A percentile compares a stretch with the other conserved stretches of the same genome.
These are phyloP conservation scores for Balearica regulorum DNA, from an alignment of 2,797 vertebrate species.

Conservation along the genomic window DNA sequence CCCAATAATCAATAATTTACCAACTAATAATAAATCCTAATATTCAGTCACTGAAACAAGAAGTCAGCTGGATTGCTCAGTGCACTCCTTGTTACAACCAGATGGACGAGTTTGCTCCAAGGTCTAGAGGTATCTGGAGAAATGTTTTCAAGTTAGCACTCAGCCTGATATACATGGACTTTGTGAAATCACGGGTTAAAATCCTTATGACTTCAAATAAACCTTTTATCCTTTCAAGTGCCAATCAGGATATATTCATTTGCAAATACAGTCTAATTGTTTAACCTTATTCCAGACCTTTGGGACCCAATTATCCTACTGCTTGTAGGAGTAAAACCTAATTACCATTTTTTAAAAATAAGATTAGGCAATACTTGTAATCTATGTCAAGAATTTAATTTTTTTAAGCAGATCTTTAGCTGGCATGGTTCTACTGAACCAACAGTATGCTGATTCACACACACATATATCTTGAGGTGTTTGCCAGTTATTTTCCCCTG, in stretches of 20 bases:
- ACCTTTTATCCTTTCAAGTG: slow-evolving; percentile 44
- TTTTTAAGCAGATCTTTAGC: slow-evolving; percentile 4
- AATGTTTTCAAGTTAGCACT: neutral
- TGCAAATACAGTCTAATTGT: slow-evolving; percentile 37
- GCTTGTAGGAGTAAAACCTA: slow-evolving; percentile 26
- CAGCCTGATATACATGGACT: neutral
- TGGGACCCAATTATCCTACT: slow-evolving; percentile 44
- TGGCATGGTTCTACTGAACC: neutral
- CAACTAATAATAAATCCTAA: slow-evolving; percentile 32
- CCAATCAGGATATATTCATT: slow-evolving; percentile 19
- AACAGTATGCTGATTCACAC: neutral
- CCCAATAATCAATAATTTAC: slow-evolving; percentile 30
- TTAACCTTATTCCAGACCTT: slow-evolving; percentile 47
- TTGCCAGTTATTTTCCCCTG: neutral
- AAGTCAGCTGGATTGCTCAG: neutral
- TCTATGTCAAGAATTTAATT: neutral
- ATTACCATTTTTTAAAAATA: neutral
- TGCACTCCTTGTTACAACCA: neutral
- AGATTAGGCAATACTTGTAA: slow-evolving; percentile 7
- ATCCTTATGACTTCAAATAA: slow-evolving; percentile 38
- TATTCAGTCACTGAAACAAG: neutral
- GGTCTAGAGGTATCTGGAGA: neutral
- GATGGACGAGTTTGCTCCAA: neutral
- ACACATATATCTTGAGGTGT: neutral
- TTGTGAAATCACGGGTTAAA: neutral